Evolutionary conservation across 1,140 invertebrate species (phyloP), one percentile per base, ranked within the genome.

Genomic region (Formica selysi): DNA sequence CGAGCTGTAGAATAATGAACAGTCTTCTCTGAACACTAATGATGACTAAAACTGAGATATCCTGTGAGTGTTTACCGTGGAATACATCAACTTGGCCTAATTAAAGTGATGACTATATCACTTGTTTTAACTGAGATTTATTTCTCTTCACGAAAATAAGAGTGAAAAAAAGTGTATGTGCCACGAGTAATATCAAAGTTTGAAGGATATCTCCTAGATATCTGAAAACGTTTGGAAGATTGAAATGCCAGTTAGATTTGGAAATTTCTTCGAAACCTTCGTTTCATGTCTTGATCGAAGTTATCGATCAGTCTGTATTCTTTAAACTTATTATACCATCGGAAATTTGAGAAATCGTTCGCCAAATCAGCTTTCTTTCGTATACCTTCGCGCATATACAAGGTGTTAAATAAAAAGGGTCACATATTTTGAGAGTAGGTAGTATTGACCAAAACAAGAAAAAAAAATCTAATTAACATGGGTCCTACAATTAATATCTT

Each of bases 351-450:
- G 41, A 71, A 51, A 71, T n/a, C n/a, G 16, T 85, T 61, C 36
- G 54, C 81, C 61, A 87, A 78, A 80, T 90, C 86, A 90, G 76
- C 51, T 86, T 65, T 67, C 76, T 78, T 89, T 85, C 68, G 70
- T 83, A 85, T 80, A 85, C 81, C 80, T 85, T 85, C 1, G 26
- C 26, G 32, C 32, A 32, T 32, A 32, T 32, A 4, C 32, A 32
- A 4, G 3, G 32, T 32, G 32, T 32, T 32, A 2, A 32, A 32
- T 32, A 32, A 2, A 32, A 32, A 32, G 32, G 32, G 32, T 32
- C 32, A 32, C 3, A 32, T 32, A 32, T 32, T 32, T 32, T 32
- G 32, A 32, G 1, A 32, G 32, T 4, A 32, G 32, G 3, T 32
- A 32, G 32, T 32, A 32, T 32, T 32, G 3, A 32, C 1, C 2